phyloP scores from a whole-genome alignment of 2,888 invertebrate species.

The Polymixis flavicincta region DNA sequence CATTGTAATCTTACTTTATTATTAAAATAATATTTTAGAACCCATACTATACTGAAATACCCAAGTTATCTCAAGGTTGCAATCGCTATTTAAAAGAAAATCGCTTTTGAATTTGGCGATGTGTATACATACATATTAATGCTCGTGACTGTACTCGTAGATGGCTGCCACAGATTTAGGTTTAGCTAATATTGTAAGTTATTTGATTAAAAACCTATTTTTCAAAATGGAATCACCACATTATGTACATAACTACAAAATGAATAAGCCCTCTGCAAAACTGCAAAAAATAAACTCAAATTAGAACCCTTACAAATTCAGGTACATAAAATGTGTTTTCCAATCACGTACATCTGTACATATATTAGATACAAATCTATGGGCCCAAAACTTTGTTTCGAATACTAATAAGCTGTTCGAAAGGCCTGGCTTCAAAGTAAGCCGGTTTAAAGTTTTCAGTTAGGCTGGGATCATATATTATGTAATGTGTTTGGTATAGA shows the following conservation, averaged over 20 bases:
- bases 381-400: slow-evolving; percentile 83
- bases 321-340: slow-evolving; percentile 69
- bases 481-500: slow-evolving; percentile 34
- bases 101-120: too few species aligned
- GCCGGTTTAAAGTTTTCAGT: slow-evolving; percentile 49
- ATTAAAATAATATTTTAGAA: too few species aligned
- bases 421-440: slow-evolving; percentile 75
- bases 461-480: slow-evolving; percentile 39
- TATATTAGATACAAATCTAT: slow-evolving; percentile 85
- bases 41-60: too few species aligned
- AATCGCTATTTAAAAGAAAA: too few species aligned
- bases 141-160: too few species aligned
- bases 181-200: too few species aligned
- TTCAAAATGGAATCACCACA: background rate
- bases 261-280: slow-evolving; percentile 3
- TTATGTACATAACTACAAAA: background rate
- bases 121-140: too few species aligned
- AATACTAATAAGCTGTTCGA: slow-evolving; percentile 84
- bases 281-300: background rate
- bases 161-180: too few species aligned
- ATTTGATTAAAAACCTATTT: background rate
- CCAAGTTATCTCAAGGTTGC: too few species aligned
- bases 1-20: too few species aligned
- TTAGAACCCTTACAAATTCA: slow-evolving; percentile 28
- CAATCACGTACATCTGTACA: slow-evolving; percentile 77